A percentile compares a stretch with the other conserved stretches of the same genome.
phyloP scores from a whole-genome alignment of 2,888 invertebrate genomes.

The Phymatocera aterrima region DNA sequence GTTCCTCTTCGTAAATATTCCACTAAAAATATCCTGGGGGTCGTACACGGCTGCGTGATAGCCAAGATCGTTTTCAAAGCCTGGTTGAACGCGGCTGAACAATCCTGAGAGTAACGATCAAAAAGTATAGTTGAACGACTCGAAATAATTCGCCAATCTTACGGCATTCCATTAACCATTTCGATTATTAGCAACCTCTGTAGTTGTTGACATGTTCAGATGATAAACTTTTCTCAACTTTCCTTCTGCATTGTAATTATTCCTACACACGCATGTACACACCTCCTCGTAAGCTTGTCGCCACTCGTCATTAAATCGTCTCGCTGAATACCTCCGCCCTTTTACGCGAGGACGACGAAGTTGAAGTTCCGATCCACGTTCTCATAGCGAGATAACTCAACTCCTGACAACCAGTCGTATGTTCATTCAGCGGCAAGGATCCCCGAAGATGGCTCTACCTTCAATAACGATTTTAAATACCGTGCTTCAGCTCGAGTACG shows the following conservation, averaged over 20 bases:
- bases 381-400: too few relatives aligned
- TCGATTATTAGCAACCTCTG: too few relatives aligned
- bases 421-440: background rate
- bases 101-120: too few relatives aligned
- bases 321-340: background rate
- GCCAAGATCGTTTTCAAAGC: background rate
- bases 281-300: background rate
- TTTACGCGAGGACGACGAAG: background rate
- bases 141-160: too few relatives aligned
- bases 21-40: slow-evolving; percentile 35
- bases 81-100: background rate
- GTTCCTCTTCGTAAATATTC: slow-evolving; percentile 37
- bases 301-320: background rate
- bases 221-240: too few relatives aligned
- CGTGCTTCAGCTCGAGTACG: background rate
- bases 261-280: background rate
- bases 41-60: background rate
- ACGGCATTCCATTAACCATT: too few relatives aligned
- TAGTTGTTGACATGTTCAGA: too few relatives aligned
- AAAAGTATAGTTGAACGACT: too few relatives aligned
- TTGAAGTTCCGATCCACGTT: background rate
- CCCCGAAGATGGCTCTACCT: background rate
- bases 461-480: background rate
- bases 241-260: background rate
- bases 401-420: background rate